Evolutionary conservation across 2,888 invertebrate genomes (phyloP).

Genomic region (Brenthis ino): DNA sequence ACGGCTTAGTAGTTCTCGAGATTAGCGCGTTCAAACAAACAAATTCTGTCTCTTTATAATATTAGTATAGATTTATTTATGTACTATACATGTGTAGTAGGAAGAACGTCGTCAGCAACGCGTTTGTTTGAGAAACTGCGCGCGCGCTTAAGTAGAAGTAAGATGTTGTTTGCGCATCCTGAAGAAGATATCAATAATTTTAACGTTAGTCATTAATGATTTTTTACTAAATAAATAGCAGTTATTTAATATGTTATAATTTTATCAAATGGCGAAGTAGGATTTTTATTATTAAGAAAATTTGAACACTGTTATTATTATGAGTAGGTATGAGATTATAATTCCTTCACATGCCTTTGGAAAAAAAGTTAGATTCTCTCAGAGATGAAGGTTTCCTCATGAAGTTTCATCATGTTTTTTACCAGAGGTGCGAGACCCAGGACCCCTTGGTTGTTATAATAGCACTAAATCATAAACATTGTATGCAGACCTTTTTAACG

Average conservation of each 20-base stretch:
- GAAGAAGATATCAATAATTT: conserved; percentile 53
- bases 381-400: no score
- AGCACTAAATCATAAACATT: no score
- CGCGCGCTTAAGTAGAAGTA: conserved; percentile 62
- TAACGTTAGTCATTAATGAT: conserved; percentile 29
- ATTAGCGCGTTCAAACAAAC: no score
- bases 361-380: no score
- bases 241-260: not conserved
- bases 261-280: no score
- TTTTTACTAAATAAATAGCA: not conserved
- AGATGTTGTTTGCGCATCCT: conserved; percentile 59
- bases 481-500: no score
- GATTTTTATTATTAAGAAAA: no score
- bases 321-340: no score
- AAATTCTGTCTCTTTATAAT: not conserved
- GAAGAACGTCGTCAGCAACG: conserved; percentile 64
- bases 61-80: not conserved
- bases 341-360: not conserved
- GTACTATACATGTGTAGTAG: conserved; percentile 42
- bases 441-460: no score
- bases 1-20: not conserved
- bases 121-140: conserved; percentile 63
- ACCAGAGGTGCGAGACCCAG: no score
- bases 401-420: no score
- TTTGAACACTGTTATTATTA: no score